These are phyloP conservation scores for Eristalinus aeneus DNA, from an alignment of 2,888 invertebrate genomes.

Conservation along the genomic window DNA sequence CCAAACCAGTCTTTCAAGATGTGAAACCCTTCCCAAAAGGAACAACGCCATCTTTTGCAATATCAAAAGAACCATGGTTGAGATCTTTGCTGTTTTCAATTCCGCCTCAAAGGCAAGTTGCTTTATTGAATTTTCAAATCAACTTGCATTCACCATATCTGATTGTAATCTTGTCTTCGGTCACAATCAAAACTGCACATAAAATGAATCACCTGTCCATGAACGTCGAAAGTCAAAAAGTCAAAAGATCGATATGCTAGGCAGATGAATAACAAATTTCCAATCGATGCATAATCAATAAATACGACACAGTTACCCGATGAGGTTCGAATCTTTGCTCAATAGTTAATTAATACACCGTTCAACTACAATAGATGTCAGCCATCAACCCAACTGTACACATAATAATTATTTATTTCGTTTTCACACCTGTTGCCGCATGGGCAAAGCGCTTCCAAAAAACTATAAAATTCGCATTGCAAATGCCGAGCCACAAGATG, in stretches of 20 bases:
- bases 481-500: background rate
- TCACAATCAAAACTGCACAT: background rate
- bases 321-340: background rate
- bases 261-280: background rate
- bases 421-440: conserved; percentile 46
- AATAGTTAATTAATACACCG: background rate
- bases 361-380: background rate
- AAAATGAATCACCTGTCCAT: background rate
- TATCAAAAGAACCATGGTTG: no score
- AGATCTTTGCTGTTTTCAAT: no score
- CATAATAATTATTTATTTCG: background rate
- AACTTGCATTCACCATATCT: no score
- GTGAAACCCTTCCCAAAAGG: no score
- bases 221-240: background rate
- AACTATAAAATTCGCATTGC: background rate
- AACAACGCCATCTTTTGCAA: no score
- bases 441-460: background rate
- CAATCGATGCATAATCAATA: background rate
- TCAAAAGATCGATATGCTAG: background rate
- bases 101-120: no score
- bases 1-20: no score
- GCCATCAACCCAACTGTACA: background rate
- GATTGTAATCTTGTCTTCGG: no score
- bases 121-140: no score
- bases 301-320: background rate